Evolutionary conservation across 1,140 invertebrate genomes (phyloP).

Genomic region (Drosophila leontia): DNA sequence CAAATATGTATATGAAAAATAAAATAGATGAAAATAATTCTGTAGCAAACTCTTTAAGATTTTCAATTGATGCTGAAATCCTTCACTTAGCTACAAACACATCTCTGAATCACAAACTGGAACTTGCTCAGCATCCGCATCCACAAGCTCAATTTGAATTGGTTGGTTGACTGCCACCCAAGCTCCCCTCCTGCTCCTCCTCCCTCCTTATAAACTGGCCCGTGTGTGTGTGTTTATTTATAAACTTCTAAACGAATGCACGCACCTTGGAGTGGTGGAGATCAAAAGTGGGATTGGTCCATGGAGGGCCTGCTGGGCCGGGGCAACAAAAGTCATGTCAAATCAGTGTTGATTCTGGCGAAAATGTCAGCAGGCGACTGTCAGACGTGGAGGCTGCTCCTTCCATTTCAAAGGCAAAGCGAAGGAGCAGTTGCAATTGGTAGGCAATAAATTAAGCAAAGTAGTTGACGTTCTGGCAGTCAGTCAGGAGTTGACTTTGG

Average conservation of each 20-base stretch:
- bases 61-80: neutral
- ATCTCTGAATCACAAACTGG: conserved; percentile 27
- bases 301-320: conserved; percentile 46
- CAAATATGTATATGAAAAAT: no score
- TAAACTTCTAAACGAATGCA: conserved; percentile 82
- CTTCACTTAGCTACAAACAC: neutral
- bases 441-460: conserved; percentile 78
- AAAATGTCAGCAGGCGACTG: conserved; percentile 76
- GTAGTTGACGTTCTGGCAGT: conserved; percentile 72
- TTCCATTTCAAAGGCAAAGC: conserved; percentile 26
- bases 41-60: neutral
- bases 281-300: conserved; percentile 62
- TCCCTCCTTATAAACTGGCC: neutral
- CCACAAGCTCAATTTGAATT: conserved; percentile 21
- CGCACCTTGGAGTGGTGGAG: conserved; percentile 60
- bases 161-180: conserved; percentile 25
- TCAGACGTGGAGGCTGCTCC: conserved; percentile 18
- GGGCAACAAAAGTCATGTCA: conserved; percentile 79
- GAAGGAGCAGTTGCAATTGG: conserved; percentile 58
- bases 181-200: neutral
- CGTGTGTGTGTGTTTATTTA: conserved; percentile 64
- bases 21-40: no score
- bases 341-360: conserved; percentile 81
- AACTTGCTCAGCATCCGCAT: conserved; percentile 1
- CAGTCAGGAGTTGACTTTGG: conserved; percentile 63